Evolutionary conservation across 2,888 invertebrate genomes (phyloP), one percentile per base, ranked within the genome.

Genomic region (Caenorhabditis japonica): DNA sequence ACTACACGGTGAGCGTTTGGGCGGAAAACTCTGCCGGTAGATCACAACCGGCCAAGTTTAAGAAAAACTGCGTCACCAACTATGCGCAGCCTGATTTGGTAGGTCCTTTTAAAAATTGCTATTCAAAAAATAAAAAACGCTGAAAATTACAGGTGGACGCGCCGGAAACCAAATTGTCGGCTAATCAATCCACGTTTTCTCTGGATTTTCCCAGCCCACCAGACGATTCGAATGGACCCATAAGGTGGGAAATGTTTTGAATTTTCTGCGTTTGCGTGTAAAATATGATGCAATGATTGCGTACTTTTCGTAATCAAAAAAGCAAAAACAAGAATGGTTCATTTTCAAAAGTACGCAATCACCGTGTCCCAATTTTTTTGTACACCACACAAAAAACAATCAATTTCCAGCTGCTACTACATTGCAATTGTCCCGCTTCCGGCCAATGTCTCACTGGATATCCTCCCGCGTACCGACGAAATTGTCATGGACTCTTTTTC

Each of bases 171-270:
- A 8, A 43, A 5, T 27, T 73, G 3, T 74, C 80, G 2, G 53
- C 68, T 25, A 87, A 87, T 53, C 74, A 64, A 15, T 81, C 86
- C 4, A 82, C 84, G 1, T 85, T 86, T 72, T 62, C 66, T 4
- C 62, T 86, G 43, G 25, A 44, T 17, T 86, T 86, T 47, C 60
- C 68, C 15, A 34, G 47, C 1, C 73, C 68, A n/a, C 83, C 85
- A 7, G 81, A 84, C 44, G 84, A 87, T 47, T 81, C 66, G n/a
- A 86, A 87, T 60, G 86, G 86, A 10, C 86, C 86, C 8, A 86
- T 86, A 12, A 81, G 77, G 77, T 83, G 56, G 13, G 30, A 2
- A n/a, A 12, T 8, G n/a, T 39, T 36, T 7, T 36, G 13, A 12
- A 51, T n/a, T n/a, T n/a, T n/a, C n/a, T n/a, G n/a, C n/a, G n/a